Evolutionary conservation across 2,797 vertebrate species (phyloP), one percentile per base, ranked within the genome.

Genomic region (Chromis chromis): DNA sequence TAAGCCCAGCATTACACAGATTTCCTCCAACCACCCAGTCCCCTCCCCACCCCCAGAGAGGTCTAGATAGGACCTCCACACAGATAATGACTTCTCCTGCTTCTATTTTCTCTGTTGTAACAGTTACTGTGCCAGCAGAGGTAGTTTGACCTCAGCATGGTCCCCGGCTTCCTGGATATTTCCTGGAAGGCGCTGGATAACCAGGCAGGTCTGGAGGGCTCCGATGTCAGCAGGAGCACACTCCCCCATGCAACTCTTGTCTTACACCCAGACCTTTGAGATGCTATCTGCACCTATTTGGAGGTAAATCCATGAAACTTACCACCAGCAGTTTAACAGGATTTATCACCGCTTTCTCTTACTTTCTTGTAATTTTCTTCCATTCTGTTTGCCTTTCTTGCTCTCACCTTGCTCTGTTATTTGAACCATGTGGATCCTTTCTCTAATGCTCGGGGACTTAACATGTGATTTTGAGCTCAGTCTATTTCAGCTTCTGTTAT

Each of bases 61-160:
- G 0, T 79, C 24, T 10, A 65, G 61, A 72, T 49, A 71, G 65
- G 88, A 87, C 89, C 81, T 81, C 81, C 87, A 74, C 80, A 77
- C 80, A 76, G 78, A 88, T 91, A 90, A 92, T 90, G 84, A 87
- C 83, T 92, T 89, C 79, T 87, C 89, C 90, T 88, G 85, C 73
- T 60, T 85, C 55, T 66, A 52, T 2, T 61, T 68, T 74, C 79
- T 71, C 70, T 70, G 67, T 50, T 83, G 62, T 60, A 74, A 65
- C 67, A 62, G 69, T 74, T 84, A 73, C 74, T 33, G 33, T 71
- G 79, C 78, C 79, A 72, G 78, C 66, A 73, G 79, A 89, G 78
- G 76, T 68, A 74, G 54, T 70, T 68, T 82, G 88, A 90, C 88
- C 88, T 60, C 40, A 67, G 67, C 70, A 16, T 70, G 42, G 74